phyloP scores from a whole-genome alignment of 2,888 invertebrate genomes.

The Hybos culiciformis region DNA sequence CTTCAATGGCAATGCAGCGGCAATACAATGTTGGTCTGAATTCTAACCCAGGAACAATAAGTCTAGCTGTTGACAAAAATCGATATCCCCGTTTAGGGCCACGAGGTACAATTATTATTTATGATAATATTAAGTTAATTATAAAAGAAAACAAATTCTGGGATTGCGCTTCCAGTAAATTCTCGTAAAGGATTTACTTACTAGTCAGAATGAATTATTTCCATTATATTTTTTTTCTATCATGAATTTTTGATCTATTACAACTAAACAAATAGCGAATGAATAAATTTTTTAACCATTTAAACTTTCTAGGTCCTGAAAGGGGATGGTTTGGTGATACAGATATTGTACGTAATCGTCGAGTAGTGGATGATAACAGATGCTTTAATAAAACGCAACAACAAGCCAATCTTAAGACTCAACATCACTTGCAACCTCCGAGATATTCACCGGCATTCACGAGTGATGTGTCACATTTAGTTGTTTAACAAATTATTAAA shows the following conservation, averaged over 20 bases:
- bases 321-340: slow-evolving; percentile 53
- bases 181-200: no score
- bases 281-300: no score
- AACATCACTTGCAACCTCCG: slow-evolving; percentile 43
- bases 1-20: slow-evolving; percentile 64
- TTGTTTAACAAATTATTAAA: slow-evolving; percentile 42
- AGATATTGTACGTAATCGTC: slow-evolving; percentile 45
- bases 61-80: slow-evolving; percentile 60
- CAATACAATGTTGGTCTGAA: slow-evolving; percentile 37
- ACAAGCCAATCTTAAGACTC: no score
- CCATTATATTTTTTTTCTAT: no score
- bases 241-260: no score
- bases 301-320: no score
- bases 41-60: slow-evolving; percentile 61
- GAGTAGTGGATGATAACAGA: slow-evolving; percentile 38
- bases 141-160: no score
- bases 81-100: slow-evolving; percentile 33
- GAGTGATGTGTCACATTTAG: slow-evolving; percentile 65
- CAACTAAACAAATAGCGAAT: no score
- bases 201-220: no score
- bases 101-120: no score
- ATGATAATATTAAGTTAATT: no score
- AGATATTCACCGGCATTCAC: slow-evolving; percentile 62
- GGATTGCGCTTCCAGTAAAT: no score
- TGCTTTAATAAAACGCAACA: slow-evolving; percentile 24